Evolutionary conservation across 2,113 vertebrate genomes (phyloP), one percentile per base, ranked within the genome.

Genomic region (Chinchilla lanigera): DNA sequence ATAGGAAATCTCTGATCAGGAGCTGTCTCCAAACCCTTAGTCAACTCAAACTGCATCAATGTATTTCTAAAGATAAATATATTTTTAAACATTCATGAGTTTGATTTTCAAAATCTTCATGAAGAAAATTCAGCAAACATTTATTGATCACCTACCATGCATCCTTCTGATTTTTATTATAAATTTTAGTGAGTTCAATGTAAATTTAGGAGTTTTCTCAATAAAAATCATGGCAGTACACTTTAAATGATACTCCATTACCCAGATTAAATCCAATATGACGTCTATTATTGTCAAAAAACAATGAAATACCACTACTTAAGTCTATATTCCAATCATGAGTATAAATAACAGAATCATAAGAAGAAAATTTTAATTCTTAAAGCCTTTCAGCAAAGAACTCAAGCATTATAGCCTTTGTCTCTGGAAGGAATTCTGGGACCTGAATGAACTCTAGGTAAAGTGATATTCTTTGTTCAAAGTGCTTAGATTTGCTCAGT

Each of bases 381-480:
- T 97, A 52, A 83, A 8, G 0, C 2, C 61, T 93, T 84, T 0
- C 67, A 81, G 73, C 35, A 65, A 54, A 95, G 78, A 93, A 90
- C 44, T 83, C 56, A 97, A 52, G 11, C 12, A 86, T 41, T 54
- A 73, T 61, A 54, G 38, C 84, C 30, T 89, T 71, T 16, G 7
- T 87, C 35, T 16, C 24, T 60, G 78, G 22, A 95, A 89, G n/a
- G 87, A 96, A 85, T 47, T 97, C 44, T 12, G 1, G 35, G 92
- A 20, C 89, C 86, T 89, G 89, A 97, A 94, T 33, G 50, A 94
- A 81, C 77, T 96, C 96, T 60, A 85, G n/a, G 94, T 81, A 92
- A 97, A 96, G 83, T 95, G 60, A 80, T 56, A 56, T 5, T 88
- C 3, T 44, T 30, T 90, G 5, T 86, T 83, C 77, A 73, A 14